Base-by-base conservation (phyloP, 23 tunicate species). In the Ciona savignyi region DNA sequence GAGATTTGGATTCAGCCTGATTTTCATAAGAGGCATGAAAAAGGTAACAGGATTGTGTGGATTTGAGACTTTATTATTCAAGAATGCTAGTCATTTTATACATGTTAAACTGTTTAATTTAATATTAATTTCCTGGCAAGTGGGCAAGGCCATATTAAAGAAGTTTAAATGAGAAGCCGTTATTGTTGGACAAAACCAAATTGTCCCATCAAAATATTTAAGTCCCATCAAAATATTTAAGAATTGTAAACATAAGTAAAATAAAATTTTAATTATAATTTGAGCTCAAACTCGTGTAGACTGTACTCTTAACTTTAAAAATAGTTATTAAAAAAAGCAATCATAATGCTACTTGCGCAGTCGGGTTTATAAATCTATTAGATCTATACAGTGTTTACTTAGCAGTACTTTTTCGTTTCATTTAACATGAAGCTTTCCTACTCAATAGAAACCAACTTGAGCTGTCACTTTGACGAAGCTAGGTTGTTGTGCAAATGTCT, bases 1-100 rank as follows among this genome's bases (percentile, higher is more conserved):
- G 80, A 75, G 73, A 74, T 90, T 15, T 90, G 97, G 97, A 74
- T 32, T 29, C 74, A 67, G 30, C 90, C 82, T 2, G 83, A 80
- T 15, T 90, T 74, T 75, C 83, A 78, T 28, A 29, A 78, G 29
- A 80, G 65, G 30, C 80, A 66, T 28, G 80, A 76, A 60, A 77
- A 90, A 74, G 89, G 97, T 88, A 27, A 4, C 51, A 70, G 26
- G 22, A 34, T n/a, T 63, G 22, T 4, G 0, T n/a, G 0, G 29
- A 1, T 42, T 42, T 42, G 56, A 42, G 56, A 42, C 56, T 9
- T 42, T 42, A 6, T 9, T 42, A 6, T 42, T 42, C 11, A 6
- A 42, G 56, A 6, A n/a, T n/a, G n/a, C n/a, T n/a, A n/a, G n/a
- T n/a, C n/a, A n/a, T n/a, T n/a, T n/a, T n/a, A n/a, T n/a, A n/a